These are phyloP conservation scores for Mesembrinibis cayennensis DNA, from an alignment of 2,113 vertebrate species.

Conservation along the genomic window DNA sequence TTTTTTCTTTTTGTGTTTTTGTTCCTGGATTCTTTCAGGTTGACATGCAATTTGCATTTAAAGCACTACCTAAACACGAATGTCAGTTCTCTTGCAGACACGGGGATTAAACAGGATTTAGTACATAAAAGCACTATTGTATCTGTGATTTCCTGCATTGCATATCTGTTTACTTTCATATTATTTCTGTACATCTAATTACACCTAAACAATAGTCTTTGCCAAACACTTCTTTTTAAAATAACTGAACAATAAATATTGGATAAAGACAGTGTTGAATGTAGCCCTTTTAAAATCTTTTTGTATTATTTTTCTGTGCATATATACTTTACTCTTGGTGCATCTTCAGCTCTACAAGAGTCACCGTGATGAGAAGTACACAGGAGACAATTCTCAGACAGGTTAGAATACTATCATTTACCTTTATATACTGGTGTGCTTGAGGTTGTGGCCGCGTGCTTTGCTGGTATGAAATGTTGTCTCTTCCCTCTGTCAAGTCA, in stretches of 20 bases:
- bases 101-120: neutral
- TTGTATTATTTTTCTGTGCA: slow-evolving; percentile 29
- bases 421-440: neutral
- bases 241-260: neutral
- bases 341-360: slow-evolving; percentile 80
- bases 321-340: slow-evolving; percentile 7
- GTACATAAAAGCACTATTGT: neutral
- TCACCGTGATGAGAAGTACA: slow-evolving; percentile 79
- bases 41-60: neutral
- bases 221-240: neutral
- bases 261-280: neutral
- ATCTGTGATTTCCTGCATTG: neutral
- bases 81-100: neutral
- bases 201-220: neutral
- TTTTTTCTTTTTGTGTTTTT: neutral
- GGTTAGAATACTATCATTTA: slow-evolving; percentile 74
- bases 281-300: neutral
- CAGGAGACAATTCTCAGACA: slow-evolving; percentile 85
- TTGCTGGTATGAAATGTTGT: neutral
- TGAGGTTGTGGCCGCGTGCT: neutral
- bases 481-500: neutral
- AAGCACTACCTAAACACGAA: neutral
- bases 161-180: neutral
- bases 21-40: neutral
- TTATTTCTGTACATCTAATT: neutral